Percentiles rank a stretch among this genome's conserved stretches.
Conservation (phyloP, 2,888 invertebrate species). For the Synergus laeviventris region DNA sequence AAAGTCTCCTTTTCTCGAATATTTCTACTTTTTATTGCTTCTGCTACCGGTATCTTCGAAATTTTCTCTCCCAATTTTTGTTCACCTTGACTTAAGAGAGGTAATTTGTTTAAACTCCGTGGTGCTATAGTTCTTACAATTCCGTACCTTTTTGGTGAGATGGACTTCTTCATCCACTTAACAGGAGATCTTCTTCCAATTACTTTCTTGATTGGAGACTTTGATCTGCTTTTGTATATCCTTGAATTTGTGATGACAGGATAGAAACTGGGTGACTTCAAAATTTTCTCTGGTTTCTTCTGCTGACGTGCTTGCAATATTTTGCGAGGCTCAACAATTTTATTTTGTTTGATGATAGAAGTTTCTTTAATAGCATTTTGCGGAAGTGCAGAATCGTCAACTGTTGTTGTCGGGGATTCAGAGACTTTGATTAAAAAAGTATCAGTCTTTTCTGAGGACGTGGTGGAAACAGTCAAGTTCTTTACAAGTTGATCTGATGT, state of each 20-base stretch:
- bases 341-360: background rate
- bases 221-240: conserved; percentile 60
- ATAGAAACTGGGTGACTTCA: conserved; percentile 29
- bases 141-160: conserved; percentile 28
- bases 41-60: conserved; percentile 13
- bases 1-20: background rate
- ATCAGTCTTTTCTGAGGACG: conserved; percentile 44
- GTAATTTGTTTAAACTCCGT: background rate
- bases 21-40: background rate
- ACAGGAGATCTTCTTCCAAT: conserved; percentile 66
- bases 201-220: conserved; percentile 68
- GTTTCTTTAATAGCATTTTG: background rate
- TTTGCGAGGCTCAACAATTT: background rate
- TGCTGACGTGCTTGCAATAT: background rate
- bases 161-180: conserved; percentile 53
- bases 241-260: conserved; percentile 43
- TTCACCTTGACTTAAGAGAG: conserved; percentile 36
- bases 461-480: background rate
- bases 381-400: conserved; percentile 61
- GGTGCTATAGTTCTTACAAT: background rate
- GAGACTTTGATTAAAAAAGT: conserved; percentile 66
- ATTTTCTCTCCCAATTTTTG: conserved; percentile 47
- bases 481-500: background rate
- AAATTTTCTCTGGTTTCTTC: conserved; percentile 23
- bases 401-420: conserved; percentile 62